A percentile compares a stretch with the other conserved stretches of the same genome.
Evolutionary conservation across 35 echinoderm and acorn worm genomes (phyloP).

Genomic region (Hemicentrotus pulcherrimus): DNA sequence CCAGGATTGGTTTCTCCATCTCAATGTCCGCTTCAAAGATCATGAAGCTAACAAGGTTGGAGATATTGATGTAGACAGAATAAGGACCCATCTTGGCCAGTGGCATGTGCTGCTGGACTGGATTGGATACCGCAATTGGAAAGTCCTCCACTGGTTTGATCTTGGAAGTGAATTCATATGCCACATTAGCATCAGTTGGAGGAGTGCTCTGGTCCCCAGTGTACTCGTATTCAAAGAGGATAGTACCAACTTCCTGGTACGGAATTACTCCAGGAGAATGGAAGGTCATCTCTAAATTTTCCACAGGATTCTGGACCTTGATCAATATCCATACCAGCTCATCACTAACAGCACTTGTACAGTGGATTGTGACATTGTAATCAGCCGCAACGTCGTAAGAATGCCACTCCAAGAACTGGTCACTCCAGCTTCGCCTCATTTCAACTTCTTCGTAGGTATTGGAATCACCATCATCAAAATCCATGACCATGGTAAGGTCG

Average conservation of each 20-base stretch:
- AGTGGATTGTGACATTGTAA: conserved; percentile 80
- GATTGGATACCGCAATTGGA: conserved; percentile 72
- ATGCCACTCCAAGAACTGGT: conserved; percentile 73
- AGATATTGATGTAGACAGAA: conserved; percentile 72
- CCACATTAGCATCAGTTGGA: conserved; percentile 81
- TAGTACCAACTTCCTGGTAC: conserved; percentile 67
- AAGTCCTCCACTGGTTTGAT: conserved; percentile 62
- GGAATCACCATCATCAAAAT: conserved; percentile 67
- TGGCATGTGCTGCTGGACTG: conserved; percentile 72
- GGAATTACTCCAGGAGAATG: conserved; percentile 80
- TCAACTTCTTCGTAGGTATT: conserved; percentile 47
- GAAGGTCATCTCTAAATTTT: conserved; percentile 64
- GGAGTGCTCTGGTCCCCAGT: conserved; percentile 69
- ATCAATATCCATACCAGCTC: conserved; percentile 63
- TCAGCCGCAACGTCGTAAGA: conserved; percentile 70
- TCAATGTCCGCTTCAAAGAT: conserved; percentile 74
- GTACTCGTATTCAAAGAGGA: conserved; percentile 66
- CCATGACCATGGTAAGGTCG: conserved; percentile 74
- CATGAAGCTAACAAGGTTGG: conserved; percentile 89
- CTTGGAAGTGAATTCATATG: conserved; percentile 64
- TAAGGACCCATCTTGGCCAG: conserved; percentile 73
- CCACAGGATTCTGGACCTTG: conserved; percentile 90
- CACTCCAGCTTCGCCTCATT: conserved; percentile 60
- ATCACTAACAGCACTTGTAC: conserved; percentile 80
- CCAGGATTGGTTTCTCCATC: conserved; percentile 78